phyloP scores from a whole-genome alignment of 2,888 invertebrate genomes.

The Volucella inanis region DNA sequence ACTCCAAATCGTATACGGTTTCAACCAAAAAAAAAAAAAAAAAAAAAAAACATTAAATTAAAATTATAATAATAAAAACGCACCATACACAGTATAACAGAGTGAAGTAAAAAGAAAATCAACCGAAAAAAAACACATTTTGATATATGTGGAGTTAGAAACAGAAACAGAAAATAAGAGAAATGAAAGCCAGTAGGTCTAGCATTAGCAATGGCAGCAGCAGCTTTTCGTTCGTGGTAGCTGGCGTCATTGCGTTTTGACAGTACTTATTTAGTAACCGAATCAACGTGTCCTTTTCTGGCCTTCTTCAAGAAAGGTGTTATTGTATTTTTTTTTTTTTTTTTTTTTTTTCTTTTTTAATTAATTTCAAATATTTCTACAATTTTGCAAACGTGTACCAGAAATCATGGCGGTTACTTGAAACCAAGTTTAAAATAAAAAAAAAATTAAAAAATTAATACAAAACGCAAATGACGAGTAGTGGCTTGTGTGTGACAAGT shows the following conservation, averaged over 20 bases:
- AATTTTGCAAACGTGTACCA: background rate
- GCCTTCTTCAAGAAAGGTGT: slow-evolving; percentile 24
- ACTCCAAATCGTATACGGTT: background rate
- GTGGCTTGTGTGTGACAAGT: slow-evolving; percentile 43
- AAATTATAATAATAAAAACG: slow-evolving; percentile 68
- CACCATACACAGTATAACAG: slow-evolving; percentile 57
- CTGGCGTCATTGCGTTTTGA: slow-evolving; percentile 72
- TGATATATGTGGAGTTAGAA: slow-evolving; percentile 61
- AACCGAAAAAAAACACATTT: background rate
- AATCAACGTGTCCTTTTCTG: slow-evolving; percentile 68
- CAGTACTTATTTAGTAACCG: slow-evolving; percentile 73
- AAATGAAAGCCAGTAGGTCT: slow-evolving; percentile 62
- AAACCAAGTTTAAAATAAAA: background rate
- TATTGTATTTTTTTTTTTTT: slow-evolving; percentile 21
- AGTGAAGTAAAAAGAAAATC: too few species aligned
- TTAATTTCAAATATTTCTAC: background rate
- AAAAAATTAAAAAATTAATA: background rate
- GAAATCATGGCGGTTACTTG: background rate
- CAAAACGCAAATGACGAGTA: background rate
- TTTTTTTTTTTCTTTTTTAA: background rate
- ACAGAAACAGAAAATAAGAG: slow-evolving; percentile 63
- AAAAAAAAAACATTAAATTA: slow-evolving; percentile 8
- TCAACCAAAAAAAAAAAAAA: slow-evolving; percentile 31
- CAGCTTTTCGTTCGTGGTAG: slow-evolving; percentile 72
- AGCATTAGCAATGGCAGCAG: slow-evolving; percentile 61